Evolutionary conservation across 1,140 invertebrate genomes (phyloP).

Genomic region (Cherax quadricarinatus): DNA sequence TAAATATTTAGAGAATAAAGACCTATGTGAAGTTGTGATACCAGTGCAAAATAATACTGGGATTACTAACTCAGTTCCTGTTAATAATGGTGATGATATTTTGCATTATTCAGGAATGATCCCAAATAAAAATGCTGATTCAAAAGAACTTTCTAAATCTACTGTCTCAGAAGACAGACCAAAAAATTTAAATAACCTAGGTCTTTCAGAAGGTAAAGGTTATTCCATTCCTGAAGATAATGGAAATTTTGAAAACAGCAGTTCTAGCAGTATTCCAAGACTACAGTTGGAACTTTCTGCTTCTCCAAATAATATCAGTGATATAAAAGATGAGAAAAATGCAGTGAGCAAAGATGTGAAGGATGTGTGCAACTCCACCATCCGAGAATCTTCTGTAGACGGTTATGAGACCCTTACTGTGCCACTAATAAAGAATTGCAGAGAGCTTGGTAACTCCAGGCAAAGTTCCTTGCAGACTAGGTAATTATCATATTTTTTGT

Average conservation of each 20-base stretch:
- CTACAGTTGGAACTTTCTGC: background rate
- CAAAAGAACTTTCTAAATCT: background rate
- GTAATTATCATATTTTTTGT: background rate
- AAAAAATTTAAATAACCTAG: background rate
- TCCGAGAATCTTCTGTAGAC: background rate
- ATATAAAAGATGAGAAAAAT: background rate
- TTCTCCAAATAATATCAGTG: background rate
- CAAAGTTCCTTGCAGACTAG: background rate
- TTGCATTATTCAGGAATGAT: background rate
- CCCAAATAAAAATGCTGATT: background rate
- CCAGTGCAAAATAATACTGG: background rate
- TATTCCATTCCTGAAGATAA: background rate
- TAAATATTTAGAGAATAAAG: background rate
- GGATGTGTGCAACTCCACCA: conserved; percentile 34
- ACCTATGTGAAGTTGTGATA: background rate
- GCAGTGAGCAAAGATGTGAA: conserved; percentile 21
- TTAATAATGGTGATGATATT: background rate
- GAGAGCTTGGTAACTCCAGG: background rate
- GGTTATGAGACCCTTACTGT: background rate
- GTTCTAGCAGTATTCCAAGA: background rate
- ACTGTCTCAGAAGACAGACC: background rate
- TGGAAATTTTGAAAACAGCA: background rate
- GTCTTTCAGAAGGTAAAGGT: background rate
- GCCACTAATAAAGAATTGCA: background rate
- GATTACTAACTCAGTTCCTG: background rate